Conservation (phyloP, 1,140 invertebrate genomes). For the Wiebesia pumilae region DNA sequence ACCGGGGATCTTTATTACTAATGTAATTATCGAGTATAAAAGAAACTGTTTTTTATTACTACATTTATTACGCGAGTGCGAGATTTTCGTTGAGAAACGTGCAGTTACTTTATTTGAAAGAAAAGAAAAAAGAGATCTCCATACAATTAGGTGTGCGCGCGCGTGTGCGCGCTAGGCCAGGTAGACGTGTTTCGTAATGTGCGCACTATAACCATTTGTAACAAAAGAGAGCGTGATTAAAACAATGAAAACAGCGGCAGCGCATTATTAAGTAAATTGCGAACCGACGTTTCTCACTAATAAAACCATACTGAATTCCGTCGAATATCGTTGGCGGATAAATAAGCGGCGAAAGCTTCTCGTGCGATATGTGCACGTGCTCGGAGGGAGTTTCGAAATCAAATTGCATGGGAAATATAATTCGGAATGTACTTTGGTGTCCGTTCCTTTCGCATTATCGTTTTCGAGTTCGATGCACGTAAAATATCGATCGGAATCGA, state of each 20-base stretch:
- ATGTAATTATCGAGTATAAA: slow-evolving; percentile 45
- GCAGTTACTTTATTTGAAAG: not conserved
- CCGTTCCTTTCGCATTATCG: no score
- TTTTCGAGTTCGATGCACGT: no score
- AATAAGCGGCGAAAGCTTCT: not conserved
- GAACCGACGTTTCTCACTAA: slow-evolving; percentile 32
- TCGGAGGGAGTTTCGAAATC: not conserved
- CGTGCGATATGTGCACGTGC: not conserved
- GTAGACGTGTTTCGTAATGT: slow-evolving; percentile 46
- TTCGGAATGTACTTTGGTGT: no score
- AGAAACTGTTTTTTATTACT: slow-evolving; percentile 52
- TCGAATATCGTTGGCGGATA: not conserved
- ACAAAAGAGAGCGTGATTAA: slow-evolving; percentile 47
- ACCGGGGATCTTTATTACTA: slow-evolving; percentile 23
- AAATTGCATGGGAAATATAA: no score
- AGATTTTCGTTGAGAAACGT: slow-evolving; percentile 43
- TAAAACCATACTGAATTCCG: slow-evolving; percentile 18
- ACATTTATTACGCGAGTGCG: slow-evolving; percentile 17
- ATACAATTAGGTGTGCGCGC: not conserved
- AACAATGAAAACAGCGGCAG: slow-evolving; percentile 49
- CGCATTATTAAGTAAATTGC: slow-evolving; percentile 50
- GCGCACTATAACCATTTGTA: not conserved
- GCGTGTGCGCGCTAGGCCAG: not conserved
- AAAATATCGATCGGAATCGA: no score
- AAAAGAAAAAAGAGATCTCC: slow-evolving; percentile 52